A percentile compares a stretch with the other conserved stretches of the same genome.
These are phyloP conservation scores for Loriculus beryllinus DNA, from an alignment of 2,797 vertebrate species.

Conservation along the genomic window DNA sequence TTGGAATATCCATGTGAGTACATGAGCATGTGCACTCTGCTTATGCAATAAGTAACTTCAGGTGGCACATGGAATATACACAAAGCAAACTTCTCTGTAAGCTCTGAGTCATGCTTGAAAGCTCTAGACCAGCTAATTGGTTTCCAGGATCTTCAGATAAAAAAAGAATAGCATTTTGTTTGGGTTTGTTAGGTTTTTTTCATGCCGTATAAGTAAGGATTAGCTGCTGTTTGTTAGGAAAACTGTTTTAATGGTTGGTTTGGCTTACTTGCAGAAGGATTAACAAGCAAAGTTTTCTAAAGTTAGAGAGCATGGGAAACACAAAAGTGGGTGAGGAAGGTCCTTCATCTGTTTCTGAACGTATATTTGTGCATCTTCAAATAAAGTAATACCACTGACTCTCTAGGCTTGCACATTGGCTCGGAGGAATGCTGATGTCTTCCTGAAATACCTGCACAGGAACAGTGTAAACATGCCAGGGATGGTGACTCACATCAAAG, in stretches of 20 bases:
- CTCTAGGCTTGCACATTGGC: slow-evolving; percentile 89
- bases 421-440: slow-evolving; percentile 90
- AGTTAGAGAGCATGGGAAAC: not conserved
- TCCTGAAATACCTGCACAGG: slow-evolving; percentile 92
- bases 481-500: slow-evolving; percentile 91
- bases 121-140: not conserved
- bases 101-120: not conserved
- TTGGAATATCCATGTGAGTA: not conserved
- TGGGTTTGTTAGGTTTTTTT: not conserved
- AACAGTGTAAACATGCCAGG: slow-evolving; percentile 95
- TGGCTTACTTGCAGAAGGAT: not conserved
- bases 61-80: not conserved
- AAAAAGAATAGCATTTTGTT: not conserved
- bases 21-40: not conserved
- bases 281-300: not conserved
- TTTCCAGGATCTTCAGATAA: not conserved
- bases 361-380: not conserved
- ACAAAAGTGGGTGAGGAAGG: not conserved
- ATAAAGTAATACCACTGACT: not conserved
- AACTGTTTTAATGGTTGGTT: not conserved
- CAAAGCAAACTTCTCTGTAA: not conserved
- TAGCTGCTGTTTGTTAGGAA: not conserved
- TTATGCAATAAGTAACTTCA: not conserved
- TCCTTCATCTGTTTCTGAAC: not conserved
- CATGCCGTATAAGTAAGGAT: not conserved